Percentiles rank a stretch among this genome's conserved stretches.
These are phyloP conservation scores for Eulimnadia texana DNA, from an alignment of 1,140 invertebrate genomes.

Conservation along the genomic window DNA sequence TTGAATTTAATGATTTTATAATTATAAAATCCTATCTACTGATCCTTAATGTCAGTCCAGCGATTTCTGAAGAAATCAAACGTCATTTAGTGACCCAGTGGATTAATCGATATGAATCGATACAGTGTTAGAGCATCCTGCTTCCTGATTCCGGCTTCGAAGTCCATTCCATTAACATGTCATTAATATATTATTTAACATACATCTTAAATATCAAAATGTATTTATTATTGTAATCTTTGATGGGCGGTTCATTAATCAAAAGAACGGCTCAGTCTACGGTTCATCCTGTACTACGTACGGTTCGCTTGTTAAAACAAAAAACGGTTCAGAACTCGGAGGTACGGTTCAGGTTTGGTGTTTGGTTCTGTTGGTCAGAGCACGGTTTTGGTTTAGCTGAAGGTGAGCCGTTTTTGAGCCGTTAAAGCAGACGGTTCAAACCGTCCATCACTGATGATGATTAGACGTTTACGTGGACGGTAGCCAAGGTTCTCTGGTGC, in stretches of 20 bases:
- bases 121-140: too few relatives aligned
- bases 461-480: constrained; percentile 16
- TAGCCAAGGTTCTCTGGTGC: constrained; percentile 23
- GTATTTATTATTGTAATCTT: too few relatives aligned
- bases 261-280: too few relatives aligned
- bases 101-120: background rate
- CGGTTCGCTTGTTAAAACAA: background rate
- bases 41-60: background rate
- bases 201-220: too few relatives aligned
- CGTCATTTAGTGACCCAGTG: background rate
- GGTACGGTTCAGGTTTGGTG: too few relatives aligned
- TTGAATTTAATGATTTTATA: background rate
- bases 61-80: background rate
- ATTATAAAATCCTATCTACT: background rate
- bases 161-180: background rate
- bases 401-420: too few relatives aligned
- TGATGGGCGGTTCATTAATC: too few relatives aligned
- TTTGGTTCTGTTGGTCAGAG: background rate
- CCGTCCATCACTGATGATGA: background rate
- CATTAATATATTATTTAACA: too few relatives aligned
- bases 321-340: background rate
- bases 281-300: too few relatives aligned
- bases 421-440: background rate
- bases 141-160: background rate
- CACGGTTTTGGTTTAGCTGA: background rate